phyloP scores from a whole-genome alignment of 2,113 vertebrate genomes.

The Thymallus thymallus region DNA sequence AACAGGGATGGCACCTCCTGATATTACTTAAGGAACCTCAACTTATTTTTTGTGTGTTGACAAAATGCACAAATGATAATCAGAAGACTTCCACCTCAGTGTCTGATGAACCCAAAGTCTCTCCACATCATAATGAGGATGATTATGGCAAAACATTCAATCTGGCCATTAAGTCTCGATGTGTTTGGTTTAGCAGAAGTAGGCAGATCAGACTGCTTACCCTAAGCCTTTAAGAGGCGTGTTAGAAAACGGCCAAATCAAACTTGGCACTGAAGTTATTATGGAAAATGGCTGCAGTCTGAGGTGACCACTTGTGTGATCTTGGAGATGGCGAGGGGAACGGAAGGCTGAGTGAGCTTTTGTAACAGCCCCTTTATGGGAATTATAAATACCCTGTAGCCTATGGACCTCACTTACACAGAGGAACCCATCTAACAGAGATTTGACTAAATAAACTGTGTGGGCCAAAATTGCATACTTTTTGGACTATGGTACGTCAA shows the following conservation, averaged over 20 bases:
- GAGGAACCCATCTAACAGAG: constrained; percentile 26
- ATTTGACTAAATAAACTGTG: neutral
- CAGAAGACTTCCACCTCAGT: neutral
- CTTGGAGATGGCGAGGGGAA: constrained; percentile 24
- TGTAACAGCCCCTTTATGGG: constrained; percentile 34
- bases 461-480: too few relatives aligned
- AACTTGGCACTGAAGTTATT: constrained; percentile 41
- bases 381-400: constrained; percentile 43
- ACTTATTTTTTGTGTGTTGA: neutral
- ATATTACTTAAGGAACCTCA: too few relatives aligned
- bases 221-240: constrained; percentile 6
- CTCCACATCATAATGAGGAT: constrained; percentile 4
- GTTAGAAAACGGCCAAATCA: constrained; percentile 31
- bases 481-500: too few relatives aligned
- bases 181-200: too few relatives aligned
- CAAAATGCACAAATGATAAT: neutral
- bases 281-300: constrained; percentile 39
- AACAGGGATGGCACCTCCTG: neutral
- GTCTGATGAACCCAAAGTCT: constrained; percentile 35
- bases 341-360: constrained; percentile 25
- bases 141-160: too few relatives aligned
- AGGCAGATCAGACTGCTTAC: neutral
- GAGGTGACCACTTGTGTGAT: constrained; percentile 25
- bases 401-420: constrained; percentile 38
- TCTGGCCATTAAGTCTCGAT: too few relatives aligned